Evolutionary conservation across 2,113 vertebrate genomes (phyloP).

Genomic region (Lophius piscatorius): DNA sequence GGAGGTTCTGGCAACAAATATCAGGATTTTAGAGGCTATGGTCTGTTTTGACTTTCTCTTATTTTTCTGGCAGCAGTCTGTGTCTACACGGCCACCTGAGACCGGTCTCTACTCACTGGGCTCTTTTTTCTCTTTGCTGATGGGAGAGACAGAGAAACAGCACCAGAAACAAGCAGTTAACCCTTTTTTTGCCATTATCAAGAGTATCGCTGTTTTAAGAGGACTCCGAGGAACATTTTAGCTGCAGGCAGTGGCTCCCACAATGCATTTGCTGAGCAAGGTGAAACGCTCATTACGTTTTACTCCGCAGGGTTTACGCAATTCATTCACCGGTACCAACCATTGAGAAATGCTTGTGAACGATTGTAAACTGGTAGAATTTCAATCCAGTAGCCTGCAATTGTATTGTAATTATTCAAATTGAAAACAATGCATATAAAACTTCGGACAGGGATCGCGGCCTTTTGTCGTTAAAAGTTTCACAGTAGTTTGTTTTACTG

Average conservation of each 20-base stretch:
- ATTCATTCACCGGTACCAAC: no score
- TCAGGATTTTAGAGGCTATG: conserved; percentile 33
- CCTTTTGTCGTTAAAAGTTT: no score
- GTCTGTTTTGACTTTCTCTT: conserved; percentile 33
- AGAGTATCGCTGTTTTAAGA: conserved; percentile 4
- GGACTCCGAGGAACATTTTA: neutral
- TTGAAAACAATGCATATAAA: no score
- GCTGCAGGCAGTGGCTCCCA: conserved; percentile 10
- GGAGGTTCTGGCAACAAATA: conserved; percentile 13
- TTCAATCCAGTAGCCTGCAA: no score
- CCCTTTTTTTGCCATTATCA: conserved; percentile 13
- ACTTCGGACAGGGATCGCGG: no score
- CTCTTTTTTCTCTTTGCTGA: conserved; percentile 34
- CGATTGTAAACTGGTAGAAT: no score
- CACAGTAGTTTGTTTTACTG: no score
- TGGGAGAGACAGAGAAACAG: conserved; percentile 27
- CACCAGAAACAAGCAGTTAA: conserved; percentile 12
- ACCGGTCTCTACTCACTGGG: conserved; percentile 34
- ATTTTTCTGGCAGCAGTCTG: conserved; percentile 40
- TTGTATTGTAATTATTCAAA: no score
- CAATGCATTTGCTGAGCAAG: conserved; percentile 18
- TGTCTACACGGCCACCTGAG: conserved; percentile 40
- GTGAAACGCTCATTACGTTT: conserved; percentile 1
- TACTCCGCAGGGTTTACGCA: neutral
- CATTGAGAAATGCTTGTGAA: no score